These are phyloP conservation scores for Epinotia brunnichana DNA, from an alignment of 2,888 invertebrate species.

Conservation along the genomic window DNA sequence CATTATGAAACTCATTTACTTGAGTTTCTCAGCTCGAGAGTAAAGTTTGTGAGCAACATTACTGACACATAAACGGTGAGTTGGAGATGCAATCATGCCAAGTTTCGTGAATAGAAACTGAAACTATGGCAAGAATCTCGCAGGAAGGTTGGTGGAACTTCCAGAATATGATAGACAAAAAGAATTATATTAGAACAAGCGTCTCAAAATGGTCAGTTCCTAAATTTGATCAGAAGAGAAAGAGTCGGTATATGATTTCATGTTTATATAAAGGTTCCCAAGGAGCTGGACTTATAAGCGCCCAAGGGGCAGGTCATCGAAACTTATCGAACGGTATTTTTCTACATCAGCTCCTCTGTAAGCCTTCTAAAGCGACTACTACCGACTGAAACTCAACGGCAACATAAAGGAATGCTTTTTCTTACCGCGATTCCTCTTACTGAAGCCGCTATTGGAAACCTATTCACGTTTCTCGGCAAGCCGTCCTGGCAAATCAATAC, in stretches of 20 bases:
- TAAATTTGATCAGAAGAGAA: too few species aligned
- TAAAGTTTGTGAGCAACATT: conserved; percentile 15
- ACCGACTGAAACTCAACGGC: background rate
- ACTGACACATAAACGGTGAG: conserved; percentile 4
- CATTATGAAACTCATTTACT: background rate
- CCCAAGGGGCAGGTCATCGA: background rate
- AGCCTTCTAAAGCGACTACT: background rate
- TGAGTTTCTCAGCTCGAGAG: conserved; percentile 7
- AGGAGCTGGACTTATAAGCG: background rate
- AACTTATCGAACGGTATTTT: background rate
- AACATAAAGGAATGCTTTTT: conserved; percentile 3
- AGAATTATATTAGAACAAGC: background rate
- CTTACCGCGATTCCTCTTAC: background rate
- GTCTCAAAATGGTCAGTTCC: too few species aligned
- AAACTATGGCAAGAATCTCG: background rate
- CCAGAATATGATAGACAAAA: background rate
- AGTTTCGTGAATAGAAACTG: conserved; percentile 21
- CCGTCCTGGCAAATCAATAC: conserved; percentile 24
- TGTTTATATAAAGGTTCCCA: background rate
- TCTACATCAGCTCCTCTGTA: background rate
- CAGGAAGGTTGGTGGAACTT: background rate
- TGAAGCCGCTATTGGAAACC: conserved; percentile 13
- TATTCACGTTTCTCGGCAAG: background rate
- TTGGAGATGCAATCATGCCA: conserved; percentile 1
- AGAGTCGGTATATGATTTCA: too few species aligned